A percentile compares a stretch with the other conserved stretches of the same genome.
These are phyloP conservation scores for Xanthia icteritia DNA, from an alignment of 2,888 invertebrate genomes.

Conservation along the genomic window DNA sequence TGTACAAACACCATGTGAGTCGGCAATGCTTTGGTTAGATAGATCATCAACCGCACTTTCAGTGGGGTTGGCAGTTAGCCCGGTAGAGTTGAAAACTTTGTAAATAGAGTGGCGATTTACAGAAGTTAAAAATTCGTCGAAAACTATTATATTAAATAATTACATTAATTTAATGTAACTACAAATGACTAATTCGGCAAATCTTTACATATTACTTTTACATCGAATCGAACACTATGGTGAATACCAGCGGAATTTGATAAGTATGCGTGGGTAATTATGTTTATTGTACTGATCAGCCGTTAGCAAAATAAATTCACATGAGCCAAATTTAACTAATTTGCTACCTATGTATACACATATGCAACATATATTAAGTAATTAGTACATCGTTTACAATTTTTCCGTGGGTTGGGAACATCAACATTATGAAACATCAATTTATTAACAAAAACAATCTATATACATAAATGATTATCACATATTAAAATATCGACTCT, in stretches of 20 bases:
- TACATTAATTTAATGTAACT: conserved; percentile 77
- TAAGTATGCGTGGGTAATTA: conserved; percentile 57
- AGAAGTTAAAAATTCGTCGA: conserved; percentile 82
- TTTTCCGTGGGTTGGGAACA: conserved; percentile 82
- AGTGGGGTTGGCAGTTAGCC: conserved; percentile 73
- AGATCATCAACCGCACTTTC: conserved; percentile 70
- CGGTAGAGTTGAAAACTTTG: conserved; percentile 75
- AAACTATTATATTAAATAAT: conserved; percentile 77
- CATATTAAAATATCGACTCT: conserved; percentile 85
- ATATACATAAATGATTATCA: conserved; percentile 77
- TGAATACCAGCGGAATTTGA: conserved; percentile 76
- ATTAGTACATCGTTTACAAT: conserved; percentile 72
- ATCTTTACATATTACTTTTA: conserved; percentile 81
- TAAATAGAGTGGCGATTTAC: conserved; percentile 80
- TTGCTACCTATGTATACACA: conserved; percentile 63
- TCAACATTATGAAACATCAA: conserved; percentile 88
- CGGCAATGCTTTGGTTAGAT: conserved; percentile 69
- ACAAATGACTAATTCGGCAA: conserved; percentile 89
- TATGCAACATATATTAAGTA: conserved; percentile 60
- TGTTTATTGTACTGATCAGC: conserved; percentile 60
- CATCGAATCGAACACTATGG: conserved; percentile 85
- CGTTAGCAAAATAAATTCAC: conserved; percentile 67
- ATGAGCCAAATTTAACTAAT: conserved; percentile 61
- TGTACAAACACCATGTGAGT: conserved; percentile 79
- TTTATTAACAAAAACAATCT: conserved; percentile 87